A percentile compares a stretch with the other conserved stretches of the same genome.
phyloP scores from a whole-genome alignment of 2,888 invertebrate species.

The Hololepta plana region DNA sequence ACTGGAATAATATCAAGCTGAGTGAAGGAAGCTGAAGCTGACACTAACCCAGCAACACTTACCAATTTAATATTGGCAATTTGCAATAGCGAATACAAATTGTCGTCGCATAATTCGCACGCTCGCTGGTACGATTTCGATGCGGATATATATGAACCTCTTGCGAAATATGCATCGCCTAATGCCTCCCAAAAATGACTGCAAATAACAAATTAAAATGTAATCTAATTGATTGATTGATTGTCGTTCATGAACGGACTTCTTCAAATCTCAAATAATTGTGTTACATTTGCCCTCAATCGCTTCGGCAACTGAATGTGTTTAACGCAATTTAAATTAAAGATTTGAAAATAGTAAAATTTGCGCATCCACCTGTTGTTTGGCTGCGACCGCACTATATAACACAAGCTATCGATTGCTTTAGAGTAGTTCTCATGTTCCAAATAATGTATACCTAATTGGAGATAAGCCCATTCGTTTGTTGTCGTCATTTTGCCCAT shows the following conservation, averaged over 20 bases:
- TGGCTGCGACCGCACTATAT: slow-evolving; percentile 47
- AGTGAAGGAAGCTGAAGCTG: neutral
- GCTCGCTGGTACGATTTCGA: slow-evolving; percentile 70
- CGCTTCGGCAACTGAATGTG: too few species aligned
- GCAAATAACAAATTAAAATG: slow-evolving; percentile 8
- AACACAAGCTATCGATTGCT: slow-evolving; percentile 60
- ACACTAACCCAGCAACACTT: slow-evolving; percentile 6
- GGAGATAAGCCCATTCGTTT: slow-evolving; percentile 60
- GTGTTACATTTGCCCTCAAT: too few species aligned
- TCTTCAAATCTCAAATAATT: neutral
- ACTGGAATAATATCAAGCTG: slow-evolving; percentile 13
- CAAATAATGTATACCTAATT: slow-evolving; percentile 67
- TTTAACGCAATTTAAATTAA: too few species aligned
- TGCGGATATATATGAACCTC: slow-evolving; percentile 83
- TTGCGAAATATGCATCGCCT: slow-evolving; percentile 75
- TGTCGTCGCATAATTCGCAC: slow-evolving; percentile 41
- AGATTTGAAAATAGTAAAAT: too few species aligned
- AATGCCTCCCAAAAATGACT: slow-evolving; percentile 68
- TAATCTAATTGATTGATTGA: neutral
- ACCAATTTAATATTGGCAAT: slow-evolving; percentile 54
- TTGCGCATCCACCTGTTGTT: slow-evolving; percentile 36
- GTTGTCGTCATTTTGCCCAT: slow-evolving; percentile 22
- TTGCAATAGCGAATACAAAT: slow-evolving; percentile 55
- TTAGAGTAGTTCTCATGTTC: slow-evolving; percentile 51
- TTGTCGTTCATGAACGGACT: neutral